Evolutionary conservation across 2,797 vertebrate species (phyloP), one percentile per base, ranked within the genome.

Genomic region (Micrastur ruficollis): DNA sequence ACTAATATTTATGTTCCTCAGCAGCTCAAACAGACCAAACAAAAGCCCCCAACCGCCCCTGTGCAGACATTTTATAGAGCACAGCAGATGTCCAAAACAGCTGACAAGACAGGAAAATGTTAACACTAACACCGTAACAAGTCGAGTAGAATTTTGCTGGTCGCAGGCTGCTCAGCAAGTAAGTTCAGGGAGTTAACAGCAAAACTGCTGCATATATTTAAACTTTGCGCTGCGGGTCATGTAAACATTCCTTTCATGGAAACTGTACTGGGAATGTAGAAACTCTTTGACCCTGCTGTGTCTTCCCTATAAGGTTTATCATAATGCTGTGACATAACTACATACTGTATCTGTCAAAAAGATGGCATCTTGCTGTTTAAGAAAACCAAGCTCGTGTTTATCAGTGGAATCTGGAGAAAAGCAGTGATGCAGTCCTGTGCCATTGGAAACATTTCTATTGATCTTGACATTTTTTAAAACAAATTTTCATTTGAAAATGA

Each of bases 151-250:
- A 89, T 97, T 91, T 86, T 91, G 50, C 92, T 96, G 89, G 97
- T 94, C 90, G 95, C 91, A 94, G 97, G 94, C 81, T 81, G 93
- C 96, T 95, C 96, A 27, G 78, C 96, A 89, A 96, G 95, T 4
- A 38, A 98, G 97, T 98, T 98, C 98, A 98, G 93, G 83, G 97
- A 98, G 97, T 98, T 98, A 98, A 97, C 97, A 97, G 91, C 96
- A 97, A 97, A 98, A 97, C 91, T 88, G 95, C 95, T 96, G 97
- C 97, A 97, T 98, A 95, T 96, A 96, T 98, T 98, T 98, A 98
- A 98, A 98, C 98, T 97, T 97, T 97, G 95, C 0, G 52, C 95
- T 90, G 81, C 12, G 20, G 97, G 97, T 98, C 97, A 95, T 97
- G 97, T 98, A 98, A 98, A 98, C 97, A 98, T 97, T 98, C 97